Base-by-base conservation (phyloP, 1,140 invertebrate genomes). In the Phymorhynchus buccinoides region DNA sequence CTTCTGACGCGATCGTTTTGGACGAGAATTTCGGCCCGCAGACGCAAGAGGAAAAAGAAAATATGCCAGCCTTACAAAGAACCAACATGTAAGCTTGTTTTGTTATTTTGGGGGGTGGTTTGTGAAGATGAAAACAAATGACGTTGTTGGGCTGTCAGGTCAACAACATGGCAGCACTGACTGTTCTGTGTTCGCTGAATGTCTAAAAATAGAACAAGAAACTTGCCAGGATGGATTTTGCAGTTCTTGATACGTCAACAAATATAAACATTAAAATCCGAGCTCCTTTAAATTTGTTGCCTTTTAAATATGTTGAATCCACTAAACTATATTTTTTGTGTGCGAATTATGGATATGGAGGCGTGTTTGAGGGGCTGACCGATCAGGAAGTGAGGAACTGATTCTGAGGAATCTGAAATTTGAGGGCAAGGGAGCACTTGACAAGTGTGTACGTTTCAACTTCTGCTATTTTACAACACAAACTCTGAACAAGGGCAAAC, bases 1-100 rank as follows among this genome's bases (percentile, higher is more conserved):
- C 90, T 86, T 89, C 89, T 41, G 89, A 93, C 86, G 91, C 92
- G 62, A 92, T 93, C 86, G 89, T 91, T 90, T 88, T 91, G 86
- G 91, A 91, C 89, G 92, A 93, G 89, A 93, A 93, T 90, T 93
- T 93, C 90, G 92, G 92, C 85, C 92, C 92, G 89, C 88, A 91
- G 89, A 88, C 89, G 87, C 81, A 90, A 90, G 90, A 90, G 87
- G 88, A 91, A 89, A 88, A 90, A 90, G 90, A 91, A 91, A 90
- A 88, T 37, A 93, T 93, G 92, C 92, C 92, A 89, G 91, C 92
- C 79, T 90, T 93, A 92, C 89, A 89, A 88, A 91, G 89, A 86
- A 90, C 90, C 79, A 90, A 91, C 81, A 88, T 89, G 92, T 92
- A 87, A 90, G 91, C 48, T 22, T 87, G 18, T 56, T 86, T 66